A percentile compares a stretch with the other conserved stretches of the same genome.
These are phyloP conservation scores for Aplidium turbinatum DNA, from an alignment of 23 tunicate species.

Conservation along the genomic window DNA sequence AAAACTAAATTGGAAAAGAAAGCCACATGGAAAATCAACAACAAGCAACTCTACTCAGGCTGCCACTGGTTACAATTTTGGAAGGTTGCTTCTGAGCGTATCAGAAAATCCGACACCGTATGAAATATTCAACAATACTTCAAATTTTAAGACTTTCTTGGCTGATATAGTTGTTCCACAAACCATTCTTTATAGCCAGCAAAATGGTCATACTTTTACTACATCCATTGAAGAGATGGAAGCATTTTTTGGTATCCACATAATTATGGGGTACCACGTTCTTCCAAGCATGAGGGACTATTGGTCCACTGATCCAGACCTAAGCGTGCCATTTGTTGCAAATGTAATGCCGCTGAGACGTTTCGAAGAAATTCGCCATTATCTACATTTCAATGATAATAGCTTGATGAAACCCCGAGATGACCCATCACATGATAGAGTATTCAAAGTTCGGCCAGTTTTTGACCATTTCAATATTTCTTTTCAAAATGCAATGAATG, in stretches of 20 bases:
- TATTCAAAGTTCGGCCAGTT: slow-evolving; percentile 15
- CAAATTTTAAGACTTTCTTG: background rate
- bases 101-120: background rate
- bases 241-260: slow-evolving; percentile 24
- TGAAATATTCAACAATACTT: background rate
- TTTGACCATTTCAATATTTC: slow-evolving; percentile 5
- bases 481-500: background rate
- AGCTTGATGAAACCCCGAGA: background rate
- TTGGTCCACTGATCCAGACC: slow-evolving; percentile 23
- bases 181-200: slow-evolving; percentile 19
- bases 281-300: slow-evolving; percentile 16
- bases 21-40: too few species aligned
- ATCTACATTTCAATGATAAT: slow-evolving; percentile 16
- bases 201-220: slow-evolving; percentile 21
- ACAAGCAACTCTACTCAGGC: too few species aligned
- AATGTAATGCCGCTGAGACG: slow-evolving; percentile 14
- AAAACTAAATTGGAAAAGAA: too few species aligned
- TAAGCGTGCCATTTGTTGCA: background rate
- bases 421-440: slow-evolving; percentile 1
- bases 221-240: slow-evolving; percentile 3
- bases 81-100: background rate
- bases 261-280: slow-evolving; percentile 20
- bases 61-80: slow-evolving; percentile 5
- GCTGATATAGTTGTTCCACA: slow-evolving; percentile 13
- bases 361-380: slow-evolving; percentile 6